Conservation (phyloP, 2,888 invertebrate genomes). For the Rotaria macrura region DNA sequence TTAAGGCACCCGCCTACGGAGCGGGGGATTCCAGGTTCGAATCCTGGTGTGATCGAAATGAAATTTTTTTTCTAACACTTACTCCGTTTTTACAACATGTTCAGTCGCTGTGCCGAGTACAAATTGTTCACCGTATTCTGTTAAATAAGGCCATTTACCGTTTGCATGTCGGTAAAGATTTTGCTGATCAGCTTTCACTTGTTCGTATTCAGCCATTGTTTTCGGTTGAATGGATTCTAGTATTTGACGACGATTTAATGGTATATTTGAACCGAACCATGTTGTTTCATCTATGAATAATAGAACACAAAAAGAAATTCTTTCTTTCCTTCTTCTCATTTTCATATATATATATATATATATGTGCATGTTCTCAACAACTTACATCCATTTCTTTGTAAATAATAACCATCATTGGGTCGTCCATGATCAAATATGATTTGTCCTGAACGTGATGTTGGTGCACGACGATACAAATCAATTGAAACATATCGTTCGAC, state of each 20-base stretch:
- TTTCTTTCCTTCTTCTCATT: no score
- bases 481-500: slow-evolving; percentile 44
- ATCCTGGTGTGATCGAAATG: neutral
- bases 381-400: slow-evolving; percentile 45
- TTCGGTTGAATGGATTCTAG: slow-evolving; percentile 42
- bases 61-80: neutral
- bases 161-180: slow-evolving; percentile 36
- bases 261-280: slow-evolving; percentile 43
- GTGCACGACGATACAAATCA: slow-evolving; percentile 45
- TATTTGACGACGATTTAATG: slow-evolving; percentile 41
- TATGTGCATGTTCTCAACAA: no score
- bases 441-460: slow-evolving; percentile 43
- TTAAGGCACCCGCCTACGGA: neutral
- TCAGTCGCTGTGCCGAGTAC: slow-evolving; percentile 34
- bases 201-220: slow-evolving; percentile 42
- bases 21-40: neutral
- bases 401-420: slow-evolving; percentile 46
- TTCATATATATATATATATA: no score
- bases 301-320: no score
- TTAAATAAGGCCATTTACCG: slow-evolving; percentile 42
- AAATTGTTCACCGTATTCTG: slow-evolving; percentile 45
- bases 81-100: neutral
- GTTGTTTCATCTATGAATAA: slow-evolving; percentile 40
- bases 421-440: slow-evolving; percentile 46
- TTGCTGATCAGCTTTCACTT: slow-evolving; percentile 36